phyloP scores from a whole-genome alignment of 2,797 vertebrate species.

The Coendou prehensilis region DNA sequence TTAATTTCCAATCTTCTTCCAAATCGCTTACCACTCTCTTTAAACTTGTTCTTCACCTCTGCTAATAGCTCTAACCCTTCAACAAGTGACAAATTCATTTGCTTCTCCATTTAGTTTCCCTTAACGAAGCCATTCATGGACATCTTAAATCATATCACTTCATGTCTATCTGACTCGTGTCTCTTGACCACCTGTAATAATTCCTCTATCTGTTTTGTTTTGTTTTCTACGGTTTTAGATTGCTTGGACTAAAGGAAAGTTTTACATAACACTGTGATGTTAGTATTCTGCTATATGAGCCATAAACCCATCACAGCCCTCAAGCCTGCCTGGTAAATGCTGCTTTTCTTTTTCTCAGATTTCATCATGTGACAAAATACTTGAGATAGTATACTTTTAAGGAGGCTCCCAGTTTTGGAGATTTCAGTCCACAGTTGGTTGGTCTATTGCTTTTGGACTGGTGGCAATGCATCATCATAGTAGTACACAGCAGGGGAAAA shows the following conservation, averaged over 20 bases:
- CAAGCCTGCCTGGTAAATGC: neutral
- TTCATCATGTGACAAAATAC: neutral
- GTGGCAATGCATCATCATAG: neutral
- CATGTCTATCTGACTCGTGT: neutral
- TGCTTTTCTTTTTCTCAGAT: neutral
- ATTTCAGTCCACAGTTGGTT: neutral
- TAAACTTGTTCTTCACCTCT: neutral
- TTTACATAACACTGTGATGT: accelerated
- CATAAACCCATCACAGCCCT: neutral
- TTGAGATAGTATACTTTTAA: neutral
- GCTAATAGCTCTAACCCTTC: neutral
- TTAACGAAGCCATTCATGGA: neutral
- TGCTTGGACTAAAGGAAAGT: neutral
- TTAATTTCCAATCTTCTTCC: neutral
- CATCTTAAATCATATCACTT: neutral
- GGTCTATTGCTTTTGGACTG: no score
- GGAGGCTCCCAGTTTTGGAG: neutral
- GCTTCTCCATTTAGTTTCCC: neutral
- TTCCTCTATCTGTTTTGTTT: neutral
- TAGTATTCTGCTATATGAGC: neutral
- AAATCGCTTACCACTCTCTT: neutral
- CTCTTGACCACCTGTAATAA: neutral
- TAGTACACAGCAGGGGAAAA: neutral
- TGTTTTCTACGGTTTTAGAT: neutral
- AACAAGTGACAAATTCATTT: neutral